Evolutionary conservation across 2,113 vertebrate species (phyloP), one percentile per base, ranked within the genome.

Genomic region (Eurypyga helias): DNA sequence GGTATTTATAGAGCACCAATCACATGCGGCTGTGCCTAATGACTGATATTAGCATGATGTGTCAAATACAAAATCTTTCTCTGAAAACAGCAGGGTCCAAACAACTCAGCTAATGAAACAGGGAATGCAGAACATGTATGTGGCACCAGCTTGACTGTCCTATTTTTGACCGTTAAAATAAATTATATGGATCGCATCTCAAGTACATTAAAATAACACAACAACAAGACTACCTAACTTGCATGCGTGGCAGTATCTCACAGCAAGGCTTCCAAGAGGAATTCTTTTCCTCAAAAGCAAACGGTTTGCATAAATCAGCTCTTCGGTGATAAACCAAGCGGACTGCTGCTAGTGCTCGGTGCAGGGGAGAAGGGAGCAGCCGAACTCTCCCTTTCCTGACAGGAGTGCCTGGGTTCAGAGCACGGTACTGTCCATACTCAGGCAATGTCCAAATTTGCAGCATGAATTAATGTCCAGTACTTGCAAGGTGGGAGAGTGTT

Each of bases 1-100:
- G 64, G 55, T 94, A 95, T 89, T 96, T 96, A 94, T 67, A 93
- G 76, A 75, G 17, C 71, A 83, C 62, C 88, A 80, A 28, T 77
- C 82, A 6, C 46, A 51, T 4, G 20, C 28, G 36, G n/a, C 55
- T 25, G 60, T 70, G 67, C 76, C 76, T 96, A 92, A 96, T 94
- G 85, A 93, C 71, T 83, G 82, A 90, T 90, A 95, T 81, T 90
- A 97, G 67, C 75, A 86, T 41, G 33, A 75, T 81, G 67, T 60
- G 71, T 58, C 95, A 95, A 83, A 96, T 29, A 83, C 64, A 90
- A 73, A 92, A 92, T 81, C 82, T 64, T 77, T 70, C 82, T 93
- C 79, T 92, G 92, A n/a, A 80, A 94, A 78, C 78, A 93, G 87
- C 75, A 69, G 70, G 49, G 41, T 80, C 87, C 67, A 80, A 94